Evolutionary conservation across 1,140 invertebrate genomes (phyloP).

Genomic region (Zophobas morio): DNA sequence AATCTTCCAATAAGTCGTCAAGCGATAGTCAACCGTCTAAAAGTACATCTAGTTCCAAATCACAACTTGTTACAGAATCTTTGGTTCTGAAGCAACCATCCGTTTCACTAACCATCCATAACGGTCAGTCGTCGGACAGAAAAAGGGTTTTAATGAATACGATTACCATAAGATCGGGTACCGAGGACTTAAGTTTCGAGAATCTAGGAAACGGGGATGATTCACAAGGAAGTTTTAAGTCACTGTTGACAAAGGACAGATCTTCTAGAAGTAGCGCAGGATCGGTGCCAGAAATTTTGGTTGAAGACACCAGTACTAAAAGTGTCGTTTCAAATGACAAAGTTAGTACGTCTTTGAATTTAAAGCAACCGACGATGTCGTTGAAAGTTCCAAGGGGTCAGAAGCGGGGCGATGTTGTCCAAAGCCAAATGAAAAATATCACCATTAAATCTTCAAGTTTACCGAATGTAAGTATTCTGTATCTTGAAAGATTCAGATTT

Average conservation of each 20-base stretch:
- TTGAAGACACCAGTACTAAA: not conserved
- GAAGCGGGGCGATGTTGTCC: not conserved
- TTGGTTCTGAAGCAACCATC: not conserved
- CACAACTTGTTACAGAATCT: not conserved
- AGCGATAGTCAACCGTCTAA: not conserved
- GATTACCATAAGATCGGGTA: not conserved
- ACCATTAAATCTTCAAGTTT: not conserved
- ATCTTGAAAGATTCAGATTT: not conserved
- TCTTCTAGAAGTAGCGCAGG: not conserved
- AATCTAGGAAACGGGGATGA: not conserved
- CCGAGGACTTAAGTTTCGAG: not conserved
- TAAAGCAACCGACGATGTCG: conserved; percentile 45
- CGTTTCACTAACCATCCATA: not conserved
- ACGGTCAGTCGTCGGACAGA: not conserved
- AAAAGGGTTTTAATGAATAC: not conserved
- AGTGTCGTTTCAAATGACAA: not conserved
- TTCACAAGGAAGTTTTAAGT: conserved; percentile 11
- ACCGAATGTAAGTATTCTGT: conserved; percentile 3
- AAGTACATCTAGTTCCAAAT: not conserved
- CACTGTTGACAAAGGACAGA: not conserved
- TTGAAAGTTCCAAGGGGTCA: conserved; percentile 21
- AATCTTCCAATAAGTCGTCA: not conserved
- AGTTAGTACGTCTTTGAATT: not conserved
- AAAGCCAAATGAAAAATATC: conserved; percentile 29
- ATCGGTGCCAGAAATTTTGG: not conserved